Evolutionary conservation across 2,888 invertebrate genomes (phyloP).

Genomic region (Caenorhabditis sulstoni): DNA sequence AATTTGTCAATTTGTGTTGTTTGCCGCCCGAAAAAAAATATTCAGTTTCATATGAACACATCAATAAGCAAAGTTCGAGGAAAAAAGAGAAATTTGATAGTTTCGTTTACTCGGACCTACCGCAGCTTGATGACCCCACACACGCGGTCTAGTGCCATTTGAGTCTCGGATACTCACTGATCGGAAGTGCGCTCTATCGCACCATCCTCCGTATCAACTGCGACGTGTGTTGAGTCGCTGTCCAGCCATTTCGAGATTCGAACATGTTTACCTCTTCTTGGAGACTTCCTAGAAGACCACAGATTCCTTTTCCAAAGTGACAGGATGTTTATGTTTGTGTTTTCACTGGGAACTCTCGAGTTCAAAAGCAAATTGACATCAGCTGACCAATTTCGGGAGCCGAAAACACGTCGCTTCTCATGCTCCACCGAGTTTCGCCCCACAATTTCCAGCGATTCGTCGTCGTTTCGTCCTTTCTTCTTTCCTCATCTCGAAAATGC

Average conservation of each 20-base stretch:
- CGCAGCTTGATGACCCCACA: too few species aligned
- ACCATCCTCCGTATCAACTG: background rate
- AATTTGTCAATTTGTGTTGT: conserved; percentile 1
- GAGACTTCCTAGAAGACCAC: background rate
- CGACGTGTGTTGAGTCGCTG: background rate
- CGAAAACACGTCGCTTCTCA: conserved; percentile 8
- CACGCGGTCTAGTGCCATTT: too few species aligned
- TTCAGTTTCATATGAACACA: conserved; percentile 22
- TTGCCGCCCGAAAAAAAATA: background rate
- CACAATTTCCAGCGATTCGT: conserved; percentile 22
- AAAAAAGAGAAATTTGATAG: conserved; percentile 26
- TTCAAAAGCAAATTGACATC: conserved; percentile 32
- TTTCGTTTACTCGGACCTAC: conserved; percentile 21
- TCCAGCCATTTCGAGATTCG: too few species aligned
- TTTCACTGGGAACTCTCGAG: conserved; percentile 6
- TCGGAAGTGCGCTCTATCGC: conserved; percentile 8
- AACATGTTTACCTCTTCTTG: background rate
- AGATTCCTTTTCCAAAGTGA: background rate
- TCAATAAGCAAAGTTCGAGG: conserved; percentile 29
- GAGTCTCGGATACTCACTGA: too few species aligned
- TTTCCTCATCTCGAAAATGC: background rate
- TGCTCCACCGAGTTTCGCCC: conserved; percentile 41
- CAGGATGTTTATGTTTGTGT: conserved; percentile 6
- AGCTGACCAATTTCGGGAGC: conserved; percentile 33
- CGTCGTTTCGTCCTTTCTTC: background rate